These are phyloP conservation scores for Panthera tigris DNA, from an alignment of 2,113 vertebrate genomes.

Conservation along the genomic window DNA sequence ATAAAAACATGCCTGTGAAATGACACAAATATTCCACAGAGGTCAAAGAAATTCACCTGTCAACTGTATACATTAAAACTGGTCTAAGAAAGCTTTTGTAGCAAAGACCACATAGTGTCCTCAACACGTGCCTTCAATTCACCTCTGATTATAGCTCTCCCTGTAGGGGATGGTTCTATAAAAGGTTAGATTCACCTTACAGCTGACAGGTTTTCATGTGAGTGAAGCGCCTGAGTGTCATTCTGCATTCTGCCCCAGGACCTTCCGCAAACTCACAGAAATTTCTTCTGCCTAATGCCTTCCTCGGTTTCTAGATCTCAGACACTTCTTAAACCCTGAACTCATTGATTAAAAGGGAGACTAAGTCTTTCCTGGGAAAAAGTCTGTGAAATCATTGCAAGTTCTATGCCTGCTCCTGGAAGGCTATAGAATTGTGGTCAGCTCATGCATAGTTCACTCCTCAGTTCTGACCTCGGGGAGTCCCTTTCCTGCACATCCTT, in stretches of 20 bases:
- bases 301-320: background rate
- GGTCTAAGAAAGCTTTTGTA: background rate
- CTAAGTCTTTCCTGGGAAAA: background rate
- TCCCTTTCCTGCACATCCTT: background rate
- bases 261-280: background rate
- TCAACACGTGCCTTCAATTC: background rate
- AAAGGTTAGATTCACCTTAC: background rate
- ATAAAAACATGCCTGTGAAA: background rate
- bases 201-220: background rate
- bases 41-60: background rate
- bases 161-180: background rate
- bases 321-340: background rate
- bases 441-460: rapidly evolving
- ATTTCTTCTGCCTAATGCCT: background rate
- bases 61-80: background rate
- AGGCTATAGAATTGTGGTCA: background rate
- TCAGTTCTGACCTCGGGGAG: background rate
- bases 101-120: background rate
- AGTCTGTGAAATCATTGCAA: background rate
- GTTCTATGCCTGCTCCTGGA: background rate
- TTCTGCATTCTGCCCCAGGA: background rate
- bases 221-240: background rate
- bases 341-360: background rate
- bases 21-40: background rate
- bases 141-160: background rate